Percentiles rank a stretch among this genome's conserved stretches.
Evolutionary conservation across 2,113 vertebrate species (phyloP).

Genomic region (Otocyon megalotis): DNA sequence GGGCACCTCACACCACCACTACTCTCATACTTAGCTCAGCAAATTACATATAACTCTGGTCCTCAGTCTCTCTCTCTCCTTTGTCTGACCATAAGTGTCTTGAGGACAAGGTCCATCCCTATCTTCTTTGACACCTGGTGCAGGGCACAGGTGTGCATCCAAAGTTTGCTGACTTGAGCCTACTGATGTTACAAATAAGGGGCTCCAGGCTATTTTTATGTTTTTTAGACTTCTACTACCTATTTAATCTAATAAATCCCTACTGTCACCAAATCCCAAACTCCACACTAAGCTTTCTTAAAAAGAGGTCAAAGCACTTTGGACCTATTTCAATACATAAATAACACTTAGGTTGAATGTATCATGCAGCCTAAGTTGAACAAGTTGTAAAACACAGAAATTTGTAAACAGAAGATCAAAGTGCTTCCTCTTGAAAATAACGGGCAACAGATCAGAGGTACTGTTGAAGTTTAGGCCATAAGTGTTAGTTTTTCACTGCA

Average conservation of each 20-base stretch:
- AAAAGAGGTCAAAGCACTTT: neutral
- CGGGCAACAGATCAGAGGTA: neutral
- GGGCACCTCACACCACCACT: neutral
- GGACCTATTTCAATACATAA: constrained; percentile 41
- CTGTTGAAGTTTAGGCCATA: constrained; percentile 5
- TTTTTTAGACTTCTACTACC: constrained; percentile 2
- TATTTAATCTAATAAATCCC: constrained; percentile 29
- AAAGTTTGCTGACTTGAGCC: neutral
- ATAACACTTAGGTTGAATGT: neutral
- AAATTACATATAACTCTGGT: neutral
- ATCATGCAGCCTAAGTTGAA: neutral
- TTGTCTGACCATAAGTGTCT: neutral
- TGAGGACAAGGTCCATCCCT: neutral
- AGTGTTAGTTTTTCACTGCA: constrained; percentile 21
- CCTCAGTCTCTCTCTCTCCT: neutral
- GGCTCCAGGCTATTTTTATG: neutral
- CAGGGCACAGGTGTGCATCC: neutral
- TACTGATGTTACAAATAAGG: neutral
- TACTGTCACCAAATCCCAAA: constrained; percentile 17
- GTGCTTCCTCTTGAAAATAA: constrained; percentile 28
- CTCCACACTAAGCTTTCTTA: neutral
- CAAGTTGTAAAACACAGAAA: neutral
- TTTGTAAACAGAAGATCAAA: neutral
- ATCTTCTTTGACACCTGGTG: neutral
- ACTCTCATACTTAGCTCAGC: neutral